A percentile compares a stretch with the other conserved stretches of the same genome.
Conservation (phyloP, 2,888 invertebrate species). For the Eubasilissa splendida region DNA sequence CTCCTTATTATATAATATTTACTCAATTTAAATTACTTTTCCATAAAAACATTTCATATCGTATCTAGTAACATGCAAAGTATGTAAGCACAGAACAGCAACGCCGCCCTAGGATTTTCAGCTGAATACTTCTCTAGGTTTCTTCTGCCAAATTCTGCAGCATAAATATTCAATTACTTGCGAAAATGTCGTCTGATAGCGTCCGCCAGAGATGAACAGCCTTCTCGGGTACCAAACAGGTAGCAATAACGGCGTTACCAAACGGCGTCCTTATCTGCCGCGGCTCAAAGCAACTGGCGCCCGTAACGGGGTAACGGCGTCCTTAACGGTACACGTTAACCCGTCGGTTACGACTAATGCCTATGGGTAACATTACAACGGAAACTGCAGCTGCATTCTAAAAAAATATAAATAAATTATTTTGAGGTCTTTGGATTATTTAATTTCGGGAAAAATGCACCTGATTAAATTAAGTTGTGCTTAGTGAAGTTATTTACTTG, state of each 20-base stretch:
- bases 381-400: too few relatives aligned
- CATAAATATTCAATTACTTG: conserved; percentile 33
- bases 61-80: too few relatives aligned
- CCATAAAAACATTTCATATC: too few relatives aligned
- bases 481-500: too few relatives aligned
- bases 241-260: conserved; percentile 36
- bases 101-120: background rate
- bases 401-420: too few relatives aligned
- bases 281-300: conserved; percentile 42
- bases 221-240: conserved; percentile 16
- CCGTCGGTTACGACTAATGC: conserved; percentile 20
- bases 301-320: conserved; percentile 40
- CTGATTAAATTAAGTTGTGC: too few relatives aligned
- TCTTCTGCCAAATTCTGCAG: conserved; percentile 2
- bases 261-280: conserved; percentile 43
- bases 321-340: conserved; percentile 34
- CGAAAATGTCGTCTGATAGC: conserved; percentile 4
- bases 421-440: too few relatives aligned
- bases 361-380: conserved; percentile 1
- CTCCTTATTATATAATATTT: too few relatives aligned
- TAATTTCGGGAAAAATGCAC: too few relatives aligned
- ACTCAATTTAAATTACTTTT: too few relatives aligned
- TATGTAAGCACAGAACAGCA: too few relatives aligned
- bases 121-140: background rate
- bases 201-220: conserved; percentile 18